Conservation (phyloP, 2,797 vertebrate genomes). For the Perdix hodgsoniae region DNA sequence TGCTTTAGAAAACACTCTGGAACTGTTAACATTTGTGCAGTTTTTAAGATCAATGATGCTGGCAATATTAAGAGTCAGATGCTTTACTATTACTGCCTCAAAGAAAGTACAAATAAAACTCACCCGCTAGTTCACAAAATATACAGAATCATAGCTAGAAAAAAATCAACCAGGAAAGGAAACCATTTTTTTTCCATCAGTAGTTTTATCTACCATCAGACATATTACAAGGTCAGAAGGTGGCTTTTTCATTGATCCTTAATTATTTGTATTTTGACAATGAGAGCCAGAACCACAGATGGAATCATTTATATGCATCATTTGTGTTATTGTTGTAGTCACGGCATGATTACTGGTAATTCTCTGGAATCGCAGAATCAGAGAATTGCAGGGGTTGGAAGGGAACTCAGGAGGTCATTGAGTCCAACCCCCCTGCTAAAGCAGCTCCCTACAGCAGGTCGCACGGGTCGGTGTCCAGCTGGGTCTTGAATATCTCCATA, state of each 20-base stretch:
- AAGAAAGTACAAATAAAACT: background rate
- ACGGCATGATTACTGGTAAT: background rate
- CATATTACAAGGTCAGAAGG: background rate
- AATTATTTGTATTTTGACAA: background rate
- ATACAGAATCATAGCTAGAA: background rate
- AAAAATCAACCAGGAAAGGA: background rate
- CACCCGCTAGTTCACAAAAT: background rate
- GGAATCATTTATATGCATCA: fast-evolving
- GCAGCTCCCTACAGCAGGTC: too few relatives aligned
- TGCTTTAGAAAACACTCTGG: background rate
- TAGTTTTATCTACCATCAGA: background rate
- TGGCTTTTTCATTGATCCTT: background rate
- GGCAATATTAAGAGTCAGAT: background rate
- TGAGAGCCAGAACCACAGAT: background rate
- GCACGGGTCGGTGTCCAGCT: too few relatives aligned
- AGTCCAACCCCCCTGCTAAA: too few relatives aligned
- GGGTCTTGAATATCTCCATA: too few relatives aligned
- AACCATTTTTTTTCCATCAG: background rate
- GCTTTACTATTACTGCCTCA: background rate
- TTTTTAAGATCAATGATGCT: background rate
- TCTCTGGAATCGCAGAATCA: background rate
- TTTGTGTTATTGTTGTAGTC: background rate
- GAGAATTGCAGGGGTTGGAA: too few relatives aligned
- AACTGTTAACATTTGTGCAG: background rate
- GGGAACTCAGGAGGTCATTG: too few relatives aligned